Percentiles rank a stretch among this genome's conserved stretches.
Conservation (phyloP, 2,797 vertebrate genomes). For the Scolopax bukidnonensis region DNA sequence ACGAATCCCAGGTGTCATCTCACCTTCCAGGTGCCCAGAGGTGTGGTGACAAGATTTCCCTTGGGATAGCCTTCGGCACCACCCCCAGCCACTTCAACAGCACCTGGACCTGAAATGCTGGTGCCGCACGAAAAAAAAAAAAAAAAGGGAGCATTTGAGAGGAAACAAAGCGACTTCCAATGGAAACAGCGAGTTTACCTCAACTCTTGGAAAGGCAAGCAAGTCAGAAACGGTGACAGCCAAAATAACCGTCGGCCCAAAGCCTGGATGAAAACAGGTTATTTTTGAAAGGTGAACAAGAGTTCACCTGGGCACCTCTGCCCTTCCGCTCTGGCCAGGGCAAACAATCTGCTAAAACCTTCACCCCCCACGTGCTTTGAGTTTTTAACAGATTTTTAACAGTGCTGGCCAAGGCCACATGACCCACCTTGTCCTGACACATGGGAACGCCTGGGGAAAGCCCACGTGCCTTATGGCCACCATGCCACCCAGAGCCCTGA, state of each 20-base stretch:
- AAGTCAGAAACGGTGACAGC: not conserved
- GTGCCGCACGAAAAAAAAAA: not conserved
- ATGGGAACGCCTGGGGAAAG: rapidly evolving
- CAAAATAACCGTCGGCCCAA: not conserved
- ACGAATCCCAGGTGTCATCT: not conserved
- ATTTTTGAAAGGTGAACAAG: not conserved
- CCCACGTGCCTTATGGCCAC: not conserved
- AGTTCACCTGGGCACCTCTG: not conserved
- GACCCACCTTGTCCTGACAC: not conserved
- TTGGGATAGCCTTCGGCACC: not conserved
- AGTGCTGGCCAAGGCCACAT: not conserved
- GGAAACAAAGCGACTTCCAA: not conserved
- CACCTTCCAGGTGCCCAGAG: not conserved
- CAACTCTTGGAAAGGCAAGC: not conserved
- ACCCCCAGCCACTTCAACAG: not conserved
- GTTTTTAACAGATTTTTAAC: not conserved
- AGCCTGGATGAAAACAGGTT: not conserved
- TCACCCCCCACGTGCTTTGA: not conserved
- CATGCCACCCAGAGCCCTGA: rapidly evolving
- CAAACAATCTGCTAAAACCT: not conserved
- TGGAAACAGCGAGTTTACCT: not conserved
- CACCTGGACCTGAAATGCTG: not conserved
- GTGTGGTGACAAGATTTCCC: not conserved
- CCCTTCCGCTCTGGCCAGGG: not conserved
- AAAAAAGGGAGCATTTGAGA: not conserved